Evolutionary conservation across 2,113 vertebrate genomes (phyloP).

Genomic region (Pangasianodon hypophthalmus): DNA sequence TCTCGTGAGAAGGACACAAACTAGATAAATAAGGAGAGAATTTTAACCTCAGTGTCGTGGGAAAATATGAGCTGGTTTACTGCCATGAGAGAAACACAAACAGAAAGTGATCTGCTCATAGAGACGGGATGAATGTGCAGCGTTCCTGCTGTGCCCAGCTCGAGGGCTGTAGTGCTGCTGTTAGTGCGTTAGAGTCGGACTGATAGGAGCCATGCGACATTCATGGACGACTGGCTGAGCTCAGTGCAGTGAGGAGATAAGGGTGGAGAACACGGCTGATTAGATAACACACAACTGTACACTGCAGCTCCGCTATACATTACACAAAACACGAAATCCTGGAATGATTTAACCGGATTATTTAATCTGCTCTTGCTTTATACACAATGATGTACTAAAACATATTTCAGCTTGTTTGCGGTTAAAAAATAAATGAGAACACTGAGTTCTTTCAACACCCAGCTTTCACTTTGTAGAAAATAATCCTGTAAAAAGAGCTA

Average conservation of each 20-base stretch:
- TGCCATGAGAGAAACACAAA: slow-evolving; percentile 13
- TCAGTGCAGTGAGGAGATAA: slow-evolving; percentile 25
- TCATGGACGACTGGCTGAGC: not conserved
- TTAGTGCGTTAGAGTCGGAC: not conserved
- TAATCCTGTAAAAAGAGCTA: not conserved
- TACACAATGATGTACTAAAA: too few species aligned
- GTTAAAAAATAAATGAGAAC: not conserved
- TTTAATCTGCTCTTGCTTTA: not conserved
- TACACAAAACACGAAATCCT: slow-evolving; percentile 59
- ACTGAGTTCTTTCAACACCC: not conserved
- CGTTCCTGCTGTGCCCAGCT: not conserved
- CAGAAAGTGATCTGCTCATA: not conserved
- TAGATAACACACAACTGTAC: slow-evolving; percentile 28
- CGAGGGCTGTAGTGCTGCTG: not conserved
- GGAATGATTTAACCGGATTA: not conserved
- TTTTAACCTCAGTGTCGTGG: slow-evolving; percentile 8
- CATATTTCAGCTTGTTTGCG: not conserved
- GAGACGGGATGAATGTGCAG: not conserved
- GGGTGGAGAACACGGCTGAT: slow-evolving; percentile 24
- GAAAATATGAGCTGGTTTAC: not conserved
- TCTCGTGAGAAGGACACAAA: slow-evolving; percentile 16
- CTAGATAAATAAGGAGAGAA: not conserved
- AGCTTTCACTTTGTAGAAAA: not conserved
- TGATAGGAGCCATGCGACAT: not conserved
- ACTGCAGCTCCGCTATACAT: not conserved